Percentiles rank a stretch among this genome's conserved stretches.
phyloP scores from a whole-genome alignment of 2,888 invertebrate genomes.

The Leptopilina syphax region DNA sequence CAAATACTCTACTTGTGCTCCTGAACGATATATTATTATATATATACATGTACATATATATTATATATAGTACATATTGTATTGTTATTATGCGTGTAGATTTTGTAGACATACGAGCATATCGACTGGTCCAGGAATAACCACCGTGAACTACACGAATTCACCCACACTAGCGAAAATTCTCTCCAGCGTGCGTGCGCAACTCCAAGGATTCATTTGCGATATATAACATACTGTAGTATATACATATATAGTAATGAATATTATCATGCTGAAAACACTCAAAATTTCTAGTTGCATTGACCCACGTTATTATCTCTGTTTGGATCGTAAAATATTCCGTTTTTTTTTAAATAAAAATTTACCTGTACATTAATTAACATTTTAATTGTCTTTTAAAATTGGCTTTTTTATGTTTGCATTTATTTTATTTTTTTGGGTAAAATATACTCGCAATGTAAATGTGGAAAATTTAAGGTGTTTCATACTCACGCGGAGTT shows the following conservation, averaged over 20 bases:
- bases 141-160: slow-evolving; percentile 21
- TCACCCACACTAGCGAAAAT: background rate
- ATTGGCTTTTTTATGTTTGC: no score
- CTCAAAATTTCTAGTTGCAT: slow-evolving; percentile 17
- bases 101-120: slow-evolving; percentile 45
- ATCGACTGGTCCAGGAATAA: slow-evolving; percentile 37
- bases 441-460: background rate
- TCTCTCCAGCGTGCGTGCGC: slow-evolving; percentile 21
- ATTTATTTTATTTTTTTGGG: no score
- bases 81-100: slow-evolving; percentile 36
- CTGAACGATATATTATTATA: slow-evolving; percentile 40
- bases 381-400: no score
- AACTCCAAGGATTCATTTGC: slow-evolving; percentile 14
- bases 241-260: slow-evolving; percentile 17
- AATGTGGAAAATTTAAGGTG: background rate
- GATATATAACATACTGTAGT: background rate
- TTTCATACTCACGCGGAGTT: no score
- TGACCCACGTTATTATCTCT: background rate
- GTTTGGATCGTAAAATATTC: background rate
- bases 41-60: background rate
- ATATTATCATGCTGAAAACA: slow-evolving; percentile 37
- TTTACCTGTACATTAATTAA: no score
- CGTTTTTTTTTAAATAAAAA: background rate
- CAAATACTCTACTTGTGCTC: slow-evolving; percentile 43
- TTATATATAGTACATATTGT: background rate